A percentile compares a stretch with the other conserved stretches of the same genome.
These are phyloP conservation scores for Limosa lapponica DNA, from an alignment of 2,797 vertebrate species.

Conservation along the genomic window DNA sequence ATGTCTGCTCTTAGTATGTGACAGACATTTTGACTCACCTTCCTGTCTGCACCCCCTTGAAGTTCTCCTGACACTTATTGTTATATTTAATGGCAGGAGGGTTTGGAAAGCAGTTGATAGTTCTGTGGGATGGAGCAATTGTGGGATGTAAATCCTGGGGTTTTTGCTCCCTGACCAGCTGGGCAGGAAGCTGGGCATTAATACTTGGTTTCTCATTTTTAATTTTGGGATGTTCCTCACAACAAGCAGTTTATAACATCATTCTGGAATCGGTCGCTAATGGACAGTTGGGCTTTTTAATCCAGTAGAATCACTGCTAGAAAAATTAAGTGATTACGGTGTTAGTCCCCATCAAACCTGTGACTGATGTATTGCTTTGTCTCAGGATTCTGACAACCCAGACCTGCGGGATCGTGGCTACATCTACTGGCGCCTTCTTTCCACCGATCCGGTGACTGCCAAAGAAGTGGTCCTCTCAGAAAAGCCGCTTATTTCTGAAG, in stretches of 20 bases:
- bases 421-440: conserved; percentile 98
- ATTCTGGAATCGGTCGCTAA: neutral
- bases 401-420: conserved; percentile 96
- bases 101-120: neutral
- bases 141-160: neutral
- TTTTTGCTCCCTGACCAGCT: neutral
- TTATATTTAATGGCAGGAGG: neutral
- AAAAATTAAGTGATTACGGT: neutral
- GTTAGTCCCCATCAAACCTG: neutral
- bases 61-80: neutral
- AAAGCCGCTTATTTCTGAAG: conserved; percentile 96
- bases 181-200: neutral
- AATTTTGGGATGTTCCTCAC: neutral
- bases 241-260: neutral
- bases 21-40: neutral
- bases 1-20: neutral
- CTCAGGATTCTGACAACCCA: conserved; percentile 96
- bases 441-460: conserved; percentile 96
- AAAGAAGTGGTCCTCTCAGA: conserved; percentile 97
- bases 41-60: neutral
- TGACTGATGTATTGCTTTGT: neutral
- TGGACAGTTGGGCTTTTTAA: neutral
- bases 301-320: neutral
- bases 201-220: neutral
- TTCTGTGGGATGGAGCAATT: neutral